Evolutionary conservation across 2,888 invertebrate species (phyloP), one percentile per base, ranked within the genome.

Genomic region (Hypomecis punctinalis): DNA sequence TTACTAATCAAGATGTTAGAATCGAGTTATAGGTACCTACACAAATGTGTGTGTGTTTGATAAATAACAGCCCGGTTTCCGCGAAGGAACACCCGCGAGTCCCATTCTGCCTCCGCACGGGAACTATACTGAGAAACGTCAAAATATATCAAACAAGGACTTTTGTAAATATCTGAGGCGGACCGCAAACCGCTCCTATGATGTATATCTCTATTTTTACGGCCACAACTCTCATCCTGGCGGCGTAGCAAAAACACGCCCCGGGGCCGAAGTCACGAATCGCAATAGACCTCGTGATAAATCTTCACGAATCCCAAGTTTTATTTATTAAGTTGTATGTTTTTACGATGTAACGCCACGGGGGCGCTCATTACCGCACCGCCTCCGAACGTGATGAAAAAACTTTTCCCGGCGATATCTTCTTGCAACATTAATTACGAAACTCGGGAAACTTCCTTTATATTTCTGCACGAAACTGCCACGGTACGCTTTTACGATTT

Each of bases 271-370:
- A 83, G 80, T 81, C 85, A 88, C 85, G 86, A 87, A 85, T 87
- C 82, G 87, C 88, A 88, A 89, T 88, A 86, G 83, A 73, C 75
- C 79, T 83, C 78, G 85, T 80, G 88, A 91, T 92, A 92, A 92
- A 92, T 93, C 91, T 91, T 90, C 84, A 82, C 83, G 83, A 89
- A 91, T 89, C 83, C 89, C 86, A 86, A 70, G 79, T 85, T 90
- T 90, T 90, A 91, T 91, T 91, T 91, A 93, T 93, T 92, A 92
- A 93, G 93, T 90, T 91, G 91, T 91, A 89, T 86, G 86, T 89
- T 91, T 91, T 93, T 92, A 92, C 89, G 93, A 90, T 76, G 82
- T 79, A 77, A 81, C 88, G 84, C 88, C 82, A 86, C 85, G 84
- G 89, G 90, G 85, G 87, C 84, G 82, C 89, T 91, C 91, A 90